A percentile compares a stretch with the other conserved stretches of the same genome.
Conservation (phyloP, 2,797 vertebrate genomes). For the Melopsittacus undulatus region DNA sequence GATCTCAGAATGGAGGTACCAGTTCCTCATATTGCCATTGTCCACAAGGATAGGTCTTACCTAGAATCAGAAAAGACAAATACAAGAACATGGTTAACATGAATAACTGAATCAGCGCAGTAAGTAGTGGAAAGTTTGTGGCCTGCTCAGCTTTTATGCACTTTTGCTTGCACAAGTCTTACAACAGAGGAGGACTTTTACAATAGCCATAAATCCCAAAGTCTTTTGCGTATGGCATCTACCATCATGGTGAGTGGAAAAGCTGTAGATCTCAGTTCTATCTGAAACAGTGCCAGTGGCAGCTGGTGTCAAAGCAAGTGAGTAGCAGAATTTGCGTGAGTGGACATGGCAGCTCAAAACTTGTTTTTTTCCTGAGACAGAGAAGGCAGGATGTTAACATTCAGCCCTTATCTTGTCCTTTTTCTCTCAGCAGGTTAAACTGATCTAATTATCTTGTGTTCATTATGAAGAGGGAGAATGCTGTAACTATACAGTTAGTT, state of each 20-base stretch:
- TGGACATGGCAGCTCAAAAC: background rate
- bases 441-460: background rate
- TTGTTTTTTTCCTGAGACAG: background rate
- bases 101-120: background rate
- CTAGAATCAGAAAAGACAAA: background rate
- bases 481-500: background rate
- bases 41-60: background rate
- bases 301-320: background rate
- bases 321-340: background rate
- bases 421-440: background rate
- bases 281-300: background rate
- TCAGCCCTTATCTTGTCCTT: background rate
- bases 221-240: background rate
- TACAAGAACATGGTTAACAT: background rate
- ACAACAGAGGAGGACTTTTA: background rate
- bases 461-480: background rate
- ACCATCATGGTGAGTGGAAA: background rate
- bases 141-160: background rate
- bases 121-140: background rate
- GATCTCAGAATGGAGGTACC: background rate
- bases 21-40: background rate
- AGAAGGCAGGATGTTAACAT: background rate
- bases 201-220: background rate
- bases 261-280: background rate
- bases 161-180: background rate